Conservation (phyloP, 2,113 vertebrate species). For the Oryzias woworae region DNA sequence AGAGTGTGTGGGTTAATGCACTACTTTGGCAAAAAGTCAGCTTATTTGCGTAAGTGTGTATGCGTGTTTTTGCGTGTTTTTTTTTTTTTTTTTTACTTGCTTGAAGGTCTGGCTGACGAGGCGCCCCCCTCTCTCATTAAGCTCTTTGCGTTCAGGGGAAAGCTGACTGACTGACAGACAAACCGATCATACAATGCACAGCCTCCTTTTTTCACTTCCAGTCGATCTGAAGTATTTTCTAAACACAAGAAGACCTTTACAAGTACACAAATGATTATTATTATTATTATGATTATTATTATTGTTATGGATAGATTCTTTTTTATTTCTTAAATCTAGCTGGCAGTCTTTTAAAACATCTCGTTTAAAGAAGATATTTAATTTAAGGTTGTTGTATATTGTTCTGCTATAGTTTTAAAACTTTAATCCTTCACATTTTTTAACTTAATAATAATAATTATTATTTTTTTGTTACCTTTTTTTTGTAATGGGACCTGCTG, state of each 20-base stretch:
- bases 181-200: constrained; percentile 83
- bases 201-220: constrained; percentile 79
- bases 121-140: constrained; percentile 67
- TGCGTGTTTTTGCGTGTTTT: constrained; percentile 56
- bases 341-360: constrained; percentile 74
- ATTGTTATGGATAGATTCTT: constrained; percentile 63
- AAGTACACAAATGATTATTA: constrained; percentile 17
- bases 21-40: constrained; percentile 71
- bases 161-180: constrained; percentile 76
- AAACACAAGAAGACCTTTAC: constrained; percentile 70
- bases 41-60: constrained; percentile 57
- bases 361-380: constrained; percentile 71
- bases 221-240: constrained; percentile 78
- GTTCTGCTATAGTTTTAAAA: constrained; percentile 73
- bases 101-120: constrained; percentile 62
- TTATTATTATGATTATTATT: constrained; percentile 45
- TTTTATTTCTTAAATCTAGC: constrained; percentile 70
- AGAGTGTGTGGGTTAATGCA: constrained; percentile 59
- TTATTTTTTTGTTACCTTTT: constrained; percentile 71
- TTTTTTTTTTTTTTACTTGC: constrained; percentile 57
- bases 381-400: constrained; percentile 76
- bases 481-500: constrained; percentile 89
- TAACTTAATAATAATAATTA: constrained; percentile 62
- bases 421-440: constrained; percentile 62
- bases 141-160: constrained; percentile 74